phyloP scores from a whole-genome alignment of 2,797 vertebrate genomes.

The Chrosomus eos region DNA sequence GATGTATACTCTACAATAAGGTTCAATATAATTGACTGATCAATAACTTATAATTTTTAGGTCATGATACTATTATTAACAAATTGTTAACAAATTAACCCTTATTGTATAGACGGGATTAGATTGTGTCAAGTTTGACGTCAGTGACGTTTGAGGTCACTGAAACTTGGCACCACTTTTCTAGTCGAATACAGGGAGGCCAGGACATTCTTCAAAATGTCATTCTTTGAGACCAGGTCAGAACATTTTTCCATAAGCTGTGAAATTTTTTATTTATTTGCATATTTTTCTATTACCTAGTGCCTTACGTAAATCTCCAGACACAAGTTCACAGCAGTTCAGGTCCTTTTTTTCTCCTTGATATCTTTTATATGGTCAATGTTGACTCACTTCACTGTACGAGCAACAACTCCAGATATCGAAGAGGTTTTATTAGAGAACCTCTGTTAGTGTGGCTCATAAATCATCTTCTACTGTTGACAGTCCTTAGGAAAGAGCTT shows the following conservation, averaged over 20 bases:
- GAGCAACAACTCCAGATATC: constrained; percentile 8
- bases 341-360: neutral
- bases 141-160: neutral
- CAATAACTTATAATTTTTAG: neutral
- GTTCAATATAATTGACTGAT: neutral
- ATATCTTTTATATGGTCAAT: neutral
- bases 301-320: neutral
- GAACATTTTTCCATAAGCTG: neutral
- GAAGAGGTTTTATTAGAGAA: neutral
- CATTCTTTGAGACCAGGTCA: neutral
- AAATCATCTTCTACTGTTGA: constrained; percentile 32
- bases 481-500: constrained; percentile 17
- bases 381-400: neutral
- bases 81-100: neutral
- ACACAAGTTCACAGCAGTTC: neutral
- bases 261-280: neutral
- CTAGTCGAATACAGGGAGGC: neutral
- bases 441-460: constrained; percentile 13
- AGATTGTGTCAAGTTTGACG: neutral
- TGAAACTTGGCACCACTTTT: neutral
- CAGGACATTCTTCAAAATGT: neutral
- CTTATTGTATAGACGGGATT: neutral
- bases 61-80: neutral
- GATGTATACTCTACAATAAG: neutral
- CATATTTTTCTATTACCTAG: neutral